Evolutionary conservation across 1,140 invertebrate species (phyloP).

Genomic region (Aphelinus certus): DNA sequence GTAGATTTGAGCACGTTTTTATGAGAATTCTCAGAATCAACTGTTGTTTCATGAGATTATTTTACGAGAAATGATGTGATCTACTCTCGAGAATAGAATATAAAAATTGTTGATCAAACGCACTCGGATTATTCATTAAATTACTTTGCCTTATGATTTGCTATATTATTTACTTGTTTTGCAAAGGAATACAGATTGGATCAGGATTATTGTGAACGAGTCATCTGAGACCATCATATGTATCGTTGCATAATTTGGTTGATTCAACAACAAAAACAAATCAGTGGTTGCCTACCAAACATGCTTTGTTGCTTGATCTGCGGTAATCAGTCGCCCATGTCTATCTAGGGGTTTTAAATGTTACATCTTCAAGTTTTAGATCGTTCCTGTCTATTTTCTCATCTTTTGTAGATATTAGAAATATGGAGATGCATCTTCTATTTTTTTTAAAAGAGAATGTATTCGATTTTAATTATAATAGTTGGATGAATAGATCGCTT

Average conservation of each 20-base stretch:
- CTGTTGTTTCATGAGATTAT: no score
- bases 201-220: no score
- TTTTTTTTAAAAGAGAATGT: no score
- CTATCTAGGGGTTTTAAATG: slow-evolving; percentile 14
- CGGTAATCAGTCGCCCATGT: neutral
- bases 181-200: slow-evolving; percentile 23
- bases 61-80: no score
- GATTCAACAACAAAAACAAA: neutral
- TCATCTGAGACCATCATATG: neutral
- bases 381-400: neutral
- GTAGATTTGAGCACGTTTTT: no score
- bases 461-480: no score
- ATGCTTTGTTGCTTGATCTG: slow-evolving; percentile 27
- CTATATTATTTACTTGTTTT: slow-evolving; percentile 45
- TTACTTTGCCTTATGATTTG: slow-evolving; percentile 54
- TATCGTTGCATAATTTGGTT: slow-evolving; percentile 2
- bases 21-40: no score
- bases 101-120: no score
- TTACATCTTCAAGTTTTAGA: neutral
- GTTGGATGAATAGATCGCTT: no score
- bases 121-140: no score
- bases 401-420: neutral
- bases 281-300: neutral
- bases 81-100: no score
- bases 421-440: no score